Conservation (phyloP, 2,113 vertebrate species). For the Oriolus oriolus region DNA sequence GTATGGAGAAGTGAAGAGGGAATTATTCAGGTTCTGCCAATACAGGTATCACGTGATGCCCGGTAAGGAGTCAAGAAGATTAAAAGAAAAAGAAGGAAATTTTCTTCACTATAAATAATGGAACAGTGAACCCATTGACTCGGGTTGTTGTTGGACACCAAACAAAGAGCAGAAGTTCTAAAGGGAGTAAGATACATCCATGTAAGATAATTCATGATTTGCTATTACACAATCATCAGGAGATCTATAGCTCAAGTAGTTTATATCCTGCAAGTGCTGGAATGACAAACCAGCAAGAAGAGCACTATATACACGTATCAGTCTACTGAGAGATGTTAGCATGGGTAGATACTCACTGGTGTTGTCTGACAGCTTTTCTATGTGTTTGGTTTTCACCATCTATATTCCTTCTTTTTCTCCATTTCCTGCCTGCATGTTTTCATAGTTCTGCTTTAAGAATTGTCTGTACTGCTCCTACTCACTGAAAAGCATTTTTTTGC, state of each 20-base stretch:
- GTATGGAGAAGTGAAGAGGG: background rate
- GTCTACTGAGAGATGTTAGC: background rate
- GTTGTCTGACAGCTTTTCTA: background rate
- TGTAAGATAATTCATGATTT: background rate
- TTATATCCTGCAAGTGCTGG: background rate
- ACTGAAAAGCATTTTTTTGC: background rate
- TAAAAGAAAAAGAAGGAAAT: background rate
- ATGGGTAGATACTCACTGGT: background rate
- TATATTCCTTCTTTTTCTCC: background rate
- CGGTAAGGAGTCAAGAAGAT: background rate
- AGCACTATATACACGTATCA: background rate
- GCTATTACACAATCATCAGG: background rate
- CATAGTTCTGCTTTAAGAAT: background rate
- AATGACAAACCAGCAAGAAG: background rate
- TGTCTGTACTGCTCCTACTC: background rate
- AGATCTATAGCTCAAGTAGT: background rate
- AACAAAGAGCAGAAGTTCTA: background rate
- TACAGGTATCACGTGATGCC: fast-evolving
- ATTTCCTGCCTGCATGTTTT: background rate
- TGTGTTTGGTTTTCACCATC: background rate
- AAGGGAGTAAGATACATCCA: background rate
- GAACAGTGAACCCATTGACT: background rate
- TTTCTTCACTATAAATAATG: background rate
- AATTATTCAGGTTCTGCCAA: background rate
- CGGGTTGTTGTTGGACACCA: background rate